phyloP scores from a whole-genome alignment of 2,888 invertebrate species.

The Parelbella ahira region DNA sequence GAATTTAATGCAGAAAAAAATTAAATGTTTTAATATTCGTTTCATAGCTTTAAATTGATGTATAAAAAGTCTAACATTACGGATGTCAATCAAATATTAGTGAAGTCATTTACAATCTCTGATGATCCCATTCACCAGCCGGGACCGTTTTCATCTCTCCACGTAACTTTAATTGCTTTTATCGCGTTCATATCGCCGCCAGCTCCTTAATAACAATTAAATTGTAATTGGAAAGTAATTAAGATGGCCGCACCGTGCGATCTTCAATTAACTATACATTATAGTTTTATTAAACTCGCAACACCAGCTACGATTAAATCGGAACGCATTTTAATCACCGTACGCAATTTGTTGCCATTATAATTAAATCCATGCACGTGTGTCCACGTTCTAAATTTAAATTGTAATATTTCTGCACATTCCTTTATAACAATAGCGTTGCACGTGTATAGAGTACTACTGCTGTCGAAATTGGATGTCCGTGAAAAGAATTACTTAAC shows the following conservation, averaged over 20 bases:
- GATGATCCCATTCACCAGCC: constrained; percentile 3
- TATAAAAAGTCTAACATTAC: no score
- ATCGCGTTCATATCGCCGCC: constrained; percentile 41
- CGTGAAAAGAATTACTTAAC: constrained; percentile 41
- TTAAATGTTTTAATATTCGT: no score
- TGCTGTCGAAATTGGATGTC: constrained; percentile 44
- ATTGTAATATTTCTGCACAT: constrained; percentile 36
- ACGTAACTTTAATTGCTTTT: constrained; percentile 48
- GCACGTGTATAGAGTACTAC: constrained; percentile 43
- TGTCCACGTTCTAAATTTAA: constrained; percentile 14
- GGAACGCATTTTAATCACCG: constrained; percentile 6
- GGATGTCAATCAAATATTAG: no score
- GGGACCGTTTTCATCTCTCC: constrained; percentile 26
- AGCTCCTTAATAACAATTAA: constrained; percentile 48
- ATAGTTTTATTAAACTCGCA: constrained; percentile 9
- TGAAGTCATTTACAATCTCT: constrained; percentile 27
- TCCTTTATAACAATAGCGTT: constrained; percentile 41
- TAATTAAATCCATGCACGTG: constrained; percentile 23
- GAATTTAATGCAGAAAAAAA: no score
- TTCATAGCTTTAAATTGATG: no score
- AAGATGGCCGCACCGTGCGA: constrained; percentile 39
- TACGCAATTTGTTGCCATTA: constrained; percentile 10
- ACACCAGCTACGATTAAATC: constrained; percentile 12
- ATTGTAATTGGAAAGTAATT: constrained; percentile 52
- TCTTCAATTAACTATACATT: constrained; percentile 46